Evolutionary conservation across 2,113 vertebrate species (phyloP).

Genomic region (Ictidomys tridecemlineatus): DNA sequence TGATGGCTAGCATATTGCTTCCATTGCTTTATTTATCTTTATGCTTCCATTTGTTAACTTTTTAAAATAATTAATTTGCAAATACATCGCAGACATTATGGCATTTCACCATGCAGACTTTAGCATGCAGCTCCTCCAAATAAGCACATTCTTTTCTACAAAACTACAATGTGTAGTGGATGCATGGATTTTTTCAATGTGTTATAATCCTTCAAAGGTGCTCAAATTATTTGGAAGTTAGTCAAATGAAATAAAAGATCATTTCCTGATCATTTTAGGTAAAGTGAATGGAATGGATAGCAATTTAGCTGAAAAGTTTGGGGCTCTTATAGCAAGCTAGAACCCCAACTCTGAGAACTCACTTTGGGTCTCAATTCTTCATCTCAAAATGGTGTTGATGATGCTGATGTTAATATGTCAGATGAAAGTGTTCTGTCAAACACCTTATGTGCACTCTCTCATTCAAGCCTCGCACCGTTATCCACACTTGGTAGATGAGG

Average conservation of each 20-base stretch:
- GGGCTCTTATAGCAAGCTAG: not conserved
- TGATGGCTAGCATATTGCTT: not conserved
- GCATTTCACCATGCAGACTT: not conserved
- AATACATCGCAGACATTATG: slow-evolving; percentile 23
- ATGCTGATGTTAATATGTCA: not conserved
- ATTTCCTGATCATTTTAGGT: not conserved
- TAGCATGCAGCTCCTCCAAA: not conserved
- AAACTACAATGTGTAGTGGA: not conserved
- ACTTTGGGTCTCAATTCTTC: not conserved
- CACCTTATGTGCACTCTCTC: not conserved
- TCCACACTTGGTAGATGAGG: not conserved
- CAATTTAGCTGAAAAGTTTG: slow-evolving; percentile 13
- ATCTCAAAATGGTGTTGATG: not conserved
- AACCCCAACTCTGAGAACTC: not conserved
- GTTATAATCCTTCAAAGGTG: not conserved
- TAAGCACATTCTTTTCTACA: not conserved
- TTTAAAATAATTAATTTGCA: not conserved
- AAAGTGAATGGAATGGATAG: not conserved
- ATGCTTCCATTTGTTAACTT: not conserved
- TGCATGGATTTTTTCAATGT: not conserved
- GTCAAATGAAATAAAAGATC: not conserved
- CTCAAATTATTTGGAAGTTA: slow-evolving; percentile 23
- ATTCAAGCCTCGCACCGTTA: not conserved
- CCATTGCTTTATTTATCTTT: not conserved
- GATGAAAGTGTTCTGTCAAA: not conserved